Percentiles rank a stretch among this genome's conserved stretches.
Evolutionary conservation across 1,140 invertebrate species (phyloP).

Genomic region (Trichonephila clavipes): DNA sequence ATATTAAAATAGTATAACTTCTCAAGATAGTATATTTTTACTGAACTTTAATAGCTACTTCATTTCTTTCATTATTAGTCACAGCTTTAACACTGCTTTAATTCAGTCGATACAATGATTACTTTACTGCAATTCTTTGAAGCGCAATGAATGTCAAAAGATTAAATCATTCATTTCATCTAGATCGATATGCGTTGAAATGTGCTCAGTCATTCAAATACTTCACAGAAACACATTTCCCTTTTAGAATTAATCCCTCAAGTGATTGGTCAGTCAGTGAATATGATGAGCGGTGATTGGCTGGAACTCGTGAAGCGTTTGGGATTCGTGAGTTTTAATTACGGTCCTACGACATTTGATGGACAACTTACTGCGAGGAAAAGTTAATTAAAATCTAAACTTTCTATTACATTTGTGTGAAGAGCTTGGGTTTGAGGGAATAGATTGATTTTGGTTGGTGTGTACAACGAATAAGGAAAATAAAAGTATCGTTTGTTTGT

Average conservation of each 20-base stretch:
- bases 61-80: too few species aligned
- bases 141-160: neutral
- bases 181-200: neutral
- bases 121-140: neutral
- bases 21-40: too few species aligned
- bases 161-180: neutral
- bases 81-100: too few species aligned
- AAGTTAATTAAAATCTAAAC: constrained; percentile 31
- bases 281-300: neutral
- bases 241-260: neutral
- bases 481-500: too few species aligned
- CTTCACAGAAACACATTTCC: neutral
- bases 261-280: neutral
- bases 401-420: neutral
- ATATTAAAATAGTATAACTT: too few species aligned
- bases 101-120: too few species aligned
- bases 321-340: neutral
- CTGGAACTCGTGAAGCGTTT: neutral
- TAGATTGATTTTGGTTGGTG: neutral
- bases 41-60: too few species aligned
- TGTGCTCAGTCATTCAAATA: neutral
- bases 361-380: neutral
- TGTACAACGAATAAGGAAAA: neutral
- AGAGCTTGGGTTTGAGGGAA: neutral
- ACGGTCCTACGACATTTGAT: neutral